Base-by-base conservation (phyloP, 2,797 vertebrate genomes). In the Chrosomus eos region DNA sequence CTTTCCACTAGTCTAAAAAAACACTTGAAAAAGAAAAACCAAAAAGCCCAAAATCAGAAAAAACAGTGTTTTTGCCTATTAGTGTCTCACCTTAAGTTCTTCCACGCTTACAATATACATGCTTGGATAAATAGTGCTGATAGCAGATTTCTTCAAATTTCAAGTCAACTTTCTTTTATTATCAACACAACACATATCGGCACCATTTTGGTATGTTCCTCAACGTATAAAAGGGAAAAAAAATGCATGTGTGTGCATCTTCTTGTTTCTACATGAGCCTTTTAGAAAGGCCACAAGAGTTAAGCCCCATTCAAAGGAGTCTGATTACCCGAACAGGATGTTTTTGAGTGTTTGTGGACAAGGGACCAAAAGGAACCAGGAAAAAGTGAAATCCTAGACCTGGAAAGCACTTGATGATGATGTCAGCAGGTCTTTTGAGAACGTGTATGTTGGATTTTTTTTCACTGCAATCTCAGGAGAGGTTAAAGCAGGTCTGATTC, bases 231-330 rank as follows among this genome's bases (percentile, higher is more conserved):
- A 5, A 0, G 3, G 11, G 43, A 26, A 40, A 10, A 28, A 26
- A n/a, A 38, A 7, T 81, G 62, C 80, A n/a, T 66, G 79, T 68
- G 66, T 67, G 76, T 48, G 72, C 23, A 11, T 33, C 36, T 3
- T 26, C 16, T 55, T 48, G 48, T 76, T 67, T 78, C 72, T 40
- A 40, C 31, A 45, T 70, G 66, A 66, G 33, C 36, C 28, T 82
- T 78, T 86, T 67, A 62, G 36, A 66, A 86, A 71, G 55, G 53
- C 73, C 64, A 78, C n/a, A 60, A 66, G 51, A 70, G 73, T 77
- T 75, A 72, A 78, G 80, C 74, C 48, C 31, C 75, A 82, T 86
- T 82, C 73, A 77, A 70, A 82, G 66, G 73, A 62, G 73, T 82
- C 72, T 71, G 40, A 77, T 78, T 86, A 82, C 73, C 62, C 28